phyloP scores from a whole-genome alignment of 2,113 vertebrate genomes.

The Nibea coibor region DNA sequence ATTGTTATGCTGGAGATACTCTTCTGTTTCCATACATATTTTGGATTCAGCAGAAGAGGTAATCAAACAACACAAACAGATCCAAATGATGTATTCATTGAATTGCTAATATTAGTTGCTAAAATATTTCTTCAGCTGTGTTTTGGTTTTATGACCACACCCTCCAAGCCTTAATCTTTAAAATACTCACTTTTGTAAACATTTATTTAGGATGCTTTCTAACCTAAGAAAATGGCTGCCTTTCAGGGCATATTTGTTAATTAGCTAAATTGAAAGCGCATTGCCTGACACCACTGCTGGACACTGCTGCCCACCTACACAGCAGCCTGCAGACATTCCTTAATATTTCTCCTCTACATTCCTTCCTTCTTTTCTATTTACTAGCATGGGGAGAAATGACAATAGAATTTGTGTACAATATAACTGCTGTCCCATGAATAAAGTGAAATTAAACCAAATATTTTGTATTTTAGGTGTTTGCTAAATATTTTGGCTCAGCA shows the following conservation, averaged over 20 bases:
- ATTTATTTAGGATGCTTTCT: neutral
- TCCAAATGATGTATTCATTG: neutral
- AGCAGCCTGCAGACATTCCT: conserved; percentile 25
- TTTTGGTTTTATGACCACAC: neutral
- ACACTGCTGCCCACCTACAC: conserved; percentile 4
- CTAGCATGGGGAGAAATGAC: neutral
- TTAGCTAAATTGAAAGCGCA: conserved; percentile 1
- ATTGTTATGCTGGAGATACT: neutral
- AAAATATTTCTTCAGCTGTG: neutral
- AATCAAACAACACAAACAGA: neutral
- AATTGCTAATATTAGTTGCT: neutral
- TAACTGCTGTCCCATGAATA: neutral
- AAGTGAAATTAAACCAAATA: neutral
- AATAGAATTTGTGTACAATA: neutral
- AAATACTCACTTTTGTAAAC: neutral
- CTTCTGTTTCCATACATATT: neutral
- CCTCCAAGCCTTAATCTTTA: neutral
- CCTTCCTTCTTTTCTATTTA: neutral
- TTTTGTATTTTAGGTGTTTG: too few relatives aligned
- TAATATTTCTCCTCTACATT: neutral
- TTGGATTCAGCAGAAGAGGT: neutral
- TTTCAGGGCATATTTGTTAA: conserved; percentile 5
- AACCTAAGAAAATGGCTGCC: neutral
- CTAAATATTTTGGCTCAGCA: neutral
- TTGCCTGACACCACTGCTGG: conserved; percentile 22